Percentiles rank a stretch among this genome's conserved stretches.
phyloP scores from a whole-genome alignment of 2,113 vertebrate genomes.

The Perca schrenkii region DNA sequence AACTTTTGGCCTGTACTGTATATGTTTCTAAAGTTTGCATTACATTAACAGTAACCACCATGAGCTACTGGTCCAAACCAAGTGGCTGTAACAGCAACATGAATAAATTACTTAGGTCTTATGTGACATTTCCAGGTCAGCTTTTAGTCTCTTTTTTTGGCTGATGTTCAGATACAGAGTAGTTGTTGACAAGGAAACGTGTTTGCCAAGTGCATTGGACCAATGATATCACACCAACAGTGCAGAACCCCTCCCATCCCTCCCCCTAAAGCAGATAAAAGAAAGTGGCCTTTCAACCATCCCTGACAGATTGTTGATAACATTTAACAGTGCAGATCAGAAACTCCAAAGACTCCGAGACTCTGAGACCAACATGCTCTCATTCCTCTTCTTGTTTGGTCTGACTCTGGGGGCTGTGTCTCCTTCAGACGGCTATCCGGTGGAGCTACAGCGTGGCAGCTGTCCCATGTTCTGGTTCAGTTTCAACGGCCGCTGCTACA shows the following conservation, averaged over 20 bases:
- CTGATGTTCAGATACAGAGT: not conserved
- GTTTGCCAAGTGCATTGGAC: not conserved
- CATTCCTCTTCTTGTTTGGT: slow-evolving; percentile 6
- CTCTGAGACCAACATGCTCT: slow-evolving; percentile 23
- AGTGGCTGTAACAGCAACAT: too few species aligned
- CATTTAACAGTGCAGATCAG: not conserved
- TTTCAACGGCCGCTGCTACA: slow-evolving; percentile 37
- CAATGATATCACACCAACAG: not conserved
- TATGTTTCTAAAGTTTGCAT: too few species aligned
- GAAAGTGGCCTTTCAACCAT: not conserved
- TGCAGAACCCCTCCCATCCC: not conserved
- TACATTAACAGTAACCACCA: too few species aligned
- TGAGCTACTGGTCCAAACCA: too few species aligned
- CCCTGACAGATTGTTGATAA: not conserved
- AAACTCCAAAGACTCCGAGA: not conserved
- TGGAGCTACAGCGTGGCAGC: not conserved
- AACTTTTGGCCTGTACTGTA: too few species aligned
- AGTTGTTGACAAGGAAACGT: not conserved
- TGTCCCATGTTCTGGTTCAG: slow-evolving; percentile 45
- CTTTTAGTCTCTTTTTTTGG: not conserved
- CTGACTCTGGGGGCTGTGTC: slow-evolving; percentile 34
- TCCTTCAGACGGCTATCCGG: not conserved
- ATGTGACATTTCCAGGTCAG: too few species aligned
- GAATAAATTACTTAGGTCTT: too few species aligned
- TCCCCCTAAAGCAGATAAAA: slow-evolving; percentile 10